phyloP scores from a whole-genome alignment of 2,797 vertebrate genomes.

The Okamejei kenojei region DNA sequence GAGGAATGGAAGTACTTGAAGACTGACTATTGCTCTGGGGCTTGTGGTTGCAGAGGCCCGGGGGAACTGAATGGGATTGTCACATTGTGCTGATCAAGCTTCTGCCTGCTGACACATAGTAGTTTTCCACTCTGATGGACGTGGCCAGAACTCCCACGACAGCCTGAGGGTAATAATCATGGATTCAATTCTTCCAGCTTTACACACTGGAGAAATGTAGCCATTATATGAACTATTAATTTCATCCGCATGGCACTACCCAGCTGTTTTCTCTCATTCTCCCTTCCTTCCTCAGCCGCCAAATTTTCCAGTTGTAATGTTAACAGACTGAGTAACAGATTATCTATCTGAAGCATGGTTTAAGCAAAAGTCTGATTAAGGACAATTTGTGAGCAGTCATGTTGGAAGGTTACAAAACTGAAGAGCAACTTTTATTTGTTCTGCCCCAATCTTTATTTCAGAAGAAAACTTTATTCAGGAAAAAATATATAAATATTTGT shows the following conservation, averaged over 20 bases:
- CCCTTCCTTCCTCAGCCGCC: conserved; percentile 39
- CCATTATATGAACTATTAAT: conserved; percentile 47
- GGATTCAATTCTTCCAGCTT: conserved; percentile 42
- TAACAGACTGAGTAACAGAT: conserved; percentile 51
- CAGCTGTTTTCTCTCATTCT: background rate
- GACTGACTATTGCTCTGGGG: background rate
- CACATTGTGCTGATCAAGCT: conserved; percentile 42
- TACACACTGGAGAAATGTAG: conserved; percentile 43
- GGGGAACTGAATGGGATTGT: conserved; percentile 39
- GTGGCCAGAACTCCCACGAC: conserved; percentile 42
- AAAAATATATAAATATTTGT: no score
- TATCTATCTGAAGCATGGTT: conserved; percentile 53
- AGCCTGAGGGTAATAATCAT: conserved; percentile 45
- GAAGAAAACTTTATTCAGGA: no score
- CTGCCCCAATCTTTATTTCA: no score
- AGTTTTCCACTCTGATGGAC: conserved; percentile 49
- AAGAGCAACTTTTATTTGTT: conserved; percentile 56
- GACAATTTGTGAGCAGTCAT: conserved; percentile 59
- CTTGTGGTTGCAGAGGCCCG: background rate
- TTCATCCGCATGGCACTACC: conserved; percentile 39
- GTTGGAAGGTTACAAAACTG: conserved; percentile 56
- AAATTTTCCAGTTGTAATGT: conserved; percentile 46
- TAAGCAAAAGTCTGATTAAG: conserved; percentile 53
- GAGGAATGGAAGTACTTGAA: conserved; percentile 22
- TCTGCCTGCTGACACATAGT: conserved; percentile 46